These are phyloP conservation scores for Tholera decimalis DNA, from an alignment of 2,888 invertebrate genomes.

Conservation along the genomic window DNA sequence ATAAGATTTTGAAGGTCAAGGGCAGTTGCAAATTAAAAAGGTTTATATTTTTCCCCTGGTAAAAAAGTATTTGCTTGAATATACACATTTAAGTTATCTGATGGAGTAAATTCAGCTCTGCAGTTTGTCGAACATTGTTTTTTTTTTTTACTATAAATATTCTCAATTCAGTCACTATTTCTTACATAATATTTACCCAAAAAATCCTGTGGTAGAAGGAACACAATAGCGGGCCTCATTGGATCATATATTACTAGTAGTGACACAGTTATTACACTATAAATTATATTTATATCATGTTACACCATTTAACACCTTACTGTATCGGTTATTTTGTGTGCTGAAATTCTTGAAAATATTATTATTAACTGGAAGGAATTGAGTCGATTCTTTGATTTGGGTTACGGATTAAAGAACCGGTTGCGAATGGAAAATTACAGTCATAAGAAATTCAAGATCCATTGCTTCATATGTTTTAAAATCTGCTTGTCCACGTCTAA, in stretches of 20 bases:
- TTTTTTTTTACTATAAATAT: not conserved
- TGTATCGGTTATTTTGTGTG: conserved; percentile 48
- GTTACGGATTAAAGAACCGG: not conserved
- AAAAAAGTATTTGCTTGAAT: not conserved
- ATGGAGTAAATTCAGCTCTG: not conserved
- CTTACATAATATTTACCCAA: conserved; percentile 35
- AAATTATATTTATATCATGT: conserved; percentile 65
- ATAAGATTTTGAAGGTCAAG: not conserved
- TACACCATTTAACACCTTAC: conserved; percentile 62
- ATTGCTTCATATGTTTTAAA: no score
- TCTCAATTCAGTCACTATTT: not conserved
- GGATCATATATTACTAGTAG: conserved; percentile 52
- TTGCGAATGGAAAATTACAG: not conserved
- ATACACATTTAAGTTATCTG: not conserved
- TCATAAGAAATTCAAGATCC: no score
- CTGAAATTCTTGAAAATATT: conserved; percentile 40
- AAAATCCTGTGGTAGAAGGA: conserved; percentile 28
- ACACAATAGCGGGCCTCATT: conserved; percentile 50
- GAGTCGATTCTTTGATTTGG: not conserved
- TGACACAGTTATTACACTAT: conserved; percentile 62
- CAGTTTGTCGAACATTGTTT: not conserved
- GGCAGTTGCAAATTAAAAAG: not conserved
- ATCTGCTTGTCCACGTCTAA: no score
- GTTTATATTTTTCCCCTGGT: not conserved
- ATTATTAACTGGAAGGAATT: conserved; percentile 19